phyloP scores from a whole-genome alignment of 2,113 vertebrate species.

The Plotosus lineatus region DNA sequence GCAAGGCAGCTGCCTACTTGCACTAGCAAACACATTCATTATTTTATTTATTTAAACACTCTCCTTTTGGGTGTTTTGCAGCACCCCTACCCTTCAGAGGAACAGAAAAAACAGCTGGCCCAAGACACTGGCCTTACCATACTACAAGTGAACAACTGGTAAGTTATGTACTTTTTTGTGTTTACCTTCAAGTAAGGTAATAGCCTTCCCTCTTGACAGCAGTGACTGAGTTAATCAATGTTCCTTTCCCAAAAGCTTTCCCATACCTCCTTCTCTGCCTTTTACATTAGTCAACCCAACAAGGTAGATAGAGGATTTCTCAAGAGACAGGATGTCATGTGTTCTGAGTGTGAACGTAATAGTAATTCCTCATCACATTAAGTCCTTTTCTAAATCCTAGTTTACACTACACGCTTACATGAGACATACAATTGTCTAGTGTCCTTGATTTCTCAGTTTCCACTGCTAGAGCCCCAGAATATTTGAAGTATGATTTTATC shows the following conservation, averaged over 20 bases:
- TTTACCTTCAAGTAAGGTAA: constrained; percentile 69
- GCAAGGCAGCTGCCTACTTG: constrained; percentile 37
- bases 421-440: background rate
- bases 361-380: constrained; percentile 49
- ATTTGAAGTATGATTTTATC: constrained; percentile 53
- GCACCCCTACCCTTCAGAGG: constrained; percentile 99
- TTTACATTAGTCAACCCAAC: constrained; percentile 69
- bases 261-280: constrained; percentile 54
- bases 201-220: constrained; percentile 66
- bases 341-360: constrained; percentile 57
- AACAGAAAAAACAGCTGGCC: constrained; percentile 99
- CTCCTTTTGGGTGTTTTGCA: constrained; percentile 59
- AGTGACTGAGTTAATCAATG: constrained; percentile 72
- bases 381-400: constrained; percentile 8
- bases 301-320: constrained; percentile 68
- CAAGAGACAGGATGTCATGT: constrained; percentile 17
- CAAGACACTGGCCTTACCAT: constrained; percentile 99
- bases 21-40: constrained; percentile 44
- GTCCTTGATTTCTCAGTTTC: background rate
- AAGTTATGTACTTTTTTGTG: constrained; percentile 72
- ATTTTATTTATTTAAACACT: constrained; percentile 50
- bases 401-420: background rate
- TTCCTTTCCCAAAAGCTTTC: constrained; percentile 47
- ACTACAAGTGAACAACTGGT: constrained; percentile 99
- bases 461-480: constrained; percentile 47